These are phyloP conservation scores for Ceramica pisi DNA, from an alignment of 2,888 invertebrate species.

Conservation along the genomic window DNA sequence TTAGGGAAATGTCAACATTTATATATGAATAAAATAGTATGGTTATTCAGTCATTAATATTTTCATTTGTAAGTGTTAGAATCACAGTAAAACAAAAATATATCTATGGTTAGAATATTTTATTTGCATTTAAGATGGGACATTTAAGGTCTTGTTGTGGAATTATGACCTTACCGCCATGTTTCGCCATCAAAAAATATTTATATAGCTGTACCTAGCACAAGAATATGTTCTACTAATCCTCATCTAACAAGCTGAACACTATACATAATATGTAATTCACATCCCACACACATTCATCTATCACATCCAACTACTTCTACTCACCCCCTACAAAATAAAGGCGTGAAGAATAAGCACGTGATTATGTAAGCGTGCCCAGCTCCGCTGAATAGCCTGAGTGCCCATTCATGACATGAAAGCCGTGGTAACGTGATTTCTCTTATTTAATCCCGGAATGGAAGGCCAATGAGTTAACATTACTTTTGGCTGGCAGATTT, in stretches of 20 bases:
- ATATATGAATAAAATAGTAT: too few relatives aligned
- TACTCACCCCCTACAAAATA: slow-evolving; percentile 1
- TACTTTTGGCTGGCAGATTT: slow-evolving; percentile 40
- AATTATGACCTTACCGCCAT: too few relatives aligned
- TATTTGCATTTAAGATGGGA: too few relatives aligned
- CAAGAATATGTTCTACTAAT: neutral
- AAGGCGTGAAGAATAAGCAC: slow-evolving; percentile 37
- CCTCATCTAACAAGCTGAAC: too few relatives aligned
- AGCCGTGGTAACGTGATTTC: slow-evolving; percentile 52
- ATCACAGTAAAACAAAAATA: too few relatives aligned
- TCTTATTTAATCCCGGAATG: slow-evolving; percentile 46
- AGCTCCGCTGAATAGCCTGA: slow-evolving; percentile 54
- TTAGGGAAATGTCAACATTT: neutral
- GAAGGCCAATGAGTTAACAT: slow-evolving; percentile 43
- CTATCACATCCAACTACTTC: neutral
- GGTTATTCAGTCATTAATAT: neutral
- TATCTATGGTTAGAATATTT: too few relatives aligned
- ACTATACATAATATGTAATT: too few relatives aligned
- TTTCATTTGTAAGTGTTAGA: too few relatives aligned
- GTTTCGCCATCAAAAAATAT: too few relatives aligned
- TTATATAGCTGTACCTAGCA: neutral
- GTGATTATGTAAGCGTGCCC: slow-evolving; percentile 45
- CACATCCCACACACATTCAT: neutral
- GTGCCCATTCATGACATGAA: slow-evolving; percentile 65
- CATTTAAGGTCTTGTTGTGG: too few relatives aligned